Evolutionary conservation across 2,797 vertebrate species (phyloP).

Genomic region (Crax fasciolata): DNA sequence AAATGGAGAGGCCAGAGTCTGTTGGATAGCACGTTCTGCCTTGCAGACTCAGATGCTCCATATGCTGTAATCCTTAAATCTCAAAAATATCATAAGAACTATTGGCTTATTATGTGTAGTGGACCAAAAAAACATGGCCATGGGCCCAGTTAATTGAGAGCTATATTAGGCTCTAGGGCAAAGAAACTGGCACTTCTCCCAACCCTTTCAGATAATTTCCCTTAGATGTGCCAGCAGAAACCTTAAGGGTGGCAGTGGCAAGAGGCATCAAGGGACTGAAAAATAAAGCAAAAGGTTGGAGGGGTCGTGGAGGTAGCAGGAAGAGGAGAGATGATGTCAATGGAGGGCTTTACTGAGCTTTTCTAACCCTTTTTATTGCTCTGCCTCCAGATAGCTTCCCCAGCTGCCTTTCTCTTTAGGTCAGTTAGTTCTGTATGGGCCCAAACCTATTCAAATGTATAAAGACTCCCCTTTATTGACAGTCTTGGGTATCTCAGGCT

Average conservation of each 20-base stretch:
- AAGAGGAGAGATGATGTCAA: not conserved
- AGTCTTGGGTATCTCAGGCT: not conserved
- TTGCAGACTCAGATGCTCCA: constrained; percentile 28
- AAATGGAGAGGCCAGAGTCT: constrained; percentile 22
- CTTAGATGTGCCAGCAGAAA: not conserved
- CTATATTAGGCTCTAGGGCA: not conserved
- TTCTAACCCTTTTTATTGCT: not conserved
- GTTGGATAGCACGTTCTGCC: not conserved
- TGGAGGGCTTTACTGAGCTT: not conserved
- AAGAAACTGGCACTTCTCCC: not conserved
- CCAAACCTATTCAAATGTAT: not conserved
- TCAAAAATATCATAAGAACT: not conserved
- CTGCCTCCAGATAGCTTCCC: not conserved
- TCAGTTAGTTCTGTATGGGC: not conserved
- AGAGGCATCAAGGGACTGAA: not conserved
- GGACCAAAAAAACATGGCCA: not conserved
- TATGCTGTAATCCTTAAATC: not conserved
- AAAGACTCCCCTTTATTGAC: not conserved
- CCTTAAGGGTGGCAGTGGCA: not conserved
- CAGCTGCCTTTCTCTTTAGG: not conserved
- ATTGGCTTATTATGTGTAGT: not conserved
- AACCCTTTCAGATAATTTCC: not conserved
- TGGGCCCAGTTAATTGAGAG: not conserved
- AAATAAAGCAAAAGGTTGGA: not conserved
- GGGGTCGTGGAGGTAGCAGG: not conserved